Conservation (phyloP, 1,140 invertebrate species). For the Mactra quadrangularis region DNA sequence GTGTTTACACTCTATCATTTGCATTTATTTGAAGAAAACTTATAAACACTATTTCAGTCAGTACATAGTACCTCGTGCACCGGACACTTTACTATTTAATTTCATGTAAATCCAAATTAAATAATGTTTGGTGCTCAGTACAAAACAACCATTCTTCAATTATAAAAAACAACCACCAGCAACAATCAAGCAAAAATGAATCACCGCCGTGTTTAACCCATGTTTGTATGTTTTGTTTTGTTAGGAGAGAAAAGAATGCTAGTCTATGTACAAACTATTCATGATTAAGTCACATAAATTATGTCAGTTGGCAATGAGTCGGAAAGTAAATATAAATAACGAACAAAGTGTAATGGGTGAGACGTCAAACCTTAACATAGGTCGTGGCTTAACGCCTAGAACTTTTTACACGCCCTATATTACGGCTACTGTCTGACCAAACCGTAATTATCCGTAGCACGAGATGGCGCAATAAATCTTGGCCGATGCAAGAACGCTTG, state of each 20-base stretch:
- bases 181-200: no score
- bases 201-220: no score
- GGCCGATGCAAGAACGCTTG: constrained; percentile 13
- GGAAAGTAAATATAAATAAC: constrained; percentile 63
- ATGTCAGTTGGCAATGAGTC: constrained; percentile 42
- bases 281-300: constrained; percentile 57
- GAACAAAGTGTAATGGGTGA: constrained; percentile 52
- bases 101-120: no score
- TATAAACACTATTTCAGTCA: no score
- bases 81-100: no score
- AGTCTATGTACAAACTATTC: constrained; percentile 25
- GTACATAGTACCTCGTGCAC: no score
- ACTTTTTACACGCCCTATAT: constrained; percentile 44
- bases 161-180: no score
- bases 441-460: constrained; percentile 32
- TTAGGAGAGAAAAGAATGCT: constrained; percentile 5
- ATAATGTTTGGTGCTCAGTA: no score
- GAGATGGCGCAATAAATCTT: constrained; percentile 29
- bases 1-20: no score
- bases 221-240: no score
- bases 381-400: constrained; percentile 34
- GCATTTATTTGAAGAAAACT: no score
- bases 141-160: no score
- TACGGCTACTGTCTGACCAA: constrained; percentile 31
- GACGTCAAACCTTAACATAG: constrained; percentile 56